These are phyloP conservation scores for Psylliodes chrysocephalus DNA, from an alignment of 2,888 invertebrate species.

Conservation along the genomic window DNA sequence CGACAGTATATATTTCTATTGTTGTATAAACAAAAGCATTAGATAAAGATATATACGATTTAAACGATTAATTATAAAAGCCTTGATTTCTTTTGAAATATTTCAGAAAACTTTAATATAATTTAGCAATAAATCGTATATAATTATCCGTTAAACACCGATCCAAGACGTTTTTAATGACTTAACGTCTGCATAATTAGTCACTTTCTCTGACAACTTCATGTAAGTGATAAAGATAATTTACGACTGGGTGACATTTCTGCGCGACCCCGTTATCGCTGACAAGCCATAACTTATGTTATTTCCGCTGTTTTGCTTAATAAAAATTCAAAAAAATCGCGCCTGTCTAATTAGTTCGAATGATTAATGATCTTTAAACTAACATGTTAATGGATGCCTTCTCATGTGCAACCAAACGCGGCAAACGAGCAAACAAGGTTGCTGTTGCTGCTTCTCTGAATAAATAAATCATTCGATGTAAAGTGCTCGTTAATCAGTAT, in stretches of 20 bases:
- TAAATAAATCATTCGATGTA: constrained; percentile 23
- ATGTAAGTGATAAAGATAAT: constrained; percentile 57
- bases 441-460: constrained; percentile 33
- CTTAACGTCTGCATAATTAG: constrained; percentile 54
- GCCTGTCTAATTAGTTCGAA: constrained; percentile 53
- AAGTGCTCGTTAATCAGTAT: background rate
- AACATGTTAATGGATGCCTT: constrained; percentile 44
- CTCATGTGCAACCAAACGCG: constrained; percentile 42
- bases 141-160: constrained; percentile 53
- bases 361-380: constrained; percentile 48
- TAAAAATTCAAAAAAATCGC: constrained; percentile 54
- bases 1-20: too few species aligned
- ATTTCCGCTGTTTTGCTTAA: constrained; percentile 56
- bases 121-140: constrained; percentile 49
- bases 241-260: constrained; percentile 59
- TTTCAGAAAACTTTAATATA: too few species aligned
- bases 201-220: constrained; percentile 53
- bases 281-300: constrained; percentile 58
- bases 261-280: constrained; percentile 58
- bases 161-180: constrained; percentile 51
- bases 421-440: constrained; percentile 36
- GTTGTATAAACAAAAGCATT: too few species aligned
- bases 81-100: too few species aligned
- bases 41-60: too few species aligned
- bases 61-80: too few species aligned